These are phyloP conservation scores for Ganaspis brasiliensis DNA, from an alignment of 2,888 invertebrate species.

Conservation along the genomic window DNA sequence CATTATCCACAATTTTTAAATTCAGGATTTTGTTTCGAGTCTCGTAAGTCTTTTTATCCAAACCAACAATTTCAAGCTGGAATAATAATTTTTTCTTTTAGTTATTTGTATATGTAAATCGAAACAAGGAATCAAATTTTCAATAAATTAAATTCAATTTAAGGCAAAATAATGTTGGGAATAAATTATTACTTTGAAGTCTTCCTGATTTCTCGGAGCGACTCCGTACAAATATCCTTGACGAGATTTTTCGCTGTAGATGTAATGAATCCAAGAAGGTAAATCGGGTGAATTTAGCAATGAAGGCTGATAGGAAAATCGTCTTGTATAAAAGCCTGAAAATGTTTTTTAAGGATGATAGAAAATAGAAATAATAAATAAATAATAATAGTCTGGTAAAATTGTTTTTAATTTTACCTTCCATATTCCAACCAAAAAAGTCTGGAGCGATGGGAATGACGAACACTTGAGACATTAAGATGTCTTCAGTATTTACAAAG, in stretches of 20 bases:
- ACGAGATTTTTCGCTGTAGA: conserved; percentile 89
- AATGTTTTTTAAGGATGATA: not conserved
- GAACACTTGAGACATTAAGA: conserved; percentile 87
- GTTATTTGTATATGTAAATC: conserved; percentile 9
- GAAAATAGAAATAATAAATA: conserved; percentile 5
- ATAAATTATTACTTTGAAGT: conserved; percentile 81
- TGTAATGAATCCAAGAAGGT: conserved; percentile 92
- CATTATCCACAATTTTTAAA: conserved; percentile 85
- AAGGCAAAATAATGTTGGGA: no score
- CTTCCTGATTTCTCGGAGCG: conserved; percentile 85
- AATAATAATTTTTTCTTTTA: conserved; percentile 64
- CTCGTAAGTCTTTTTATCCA: conserved; percentile 90
- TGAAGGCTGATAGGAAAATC: conserved; percentile 89
- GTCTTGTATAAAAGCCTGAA: conserved; percentile 65
- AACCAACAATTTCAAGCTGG: conserved; percentile 88
- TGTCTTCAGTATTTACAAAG: conserved; percentile 50
- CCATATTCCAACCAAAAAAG: conserved; percentile 90
- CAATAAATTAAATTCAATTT: no score
- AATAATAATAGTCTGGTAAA: no score
- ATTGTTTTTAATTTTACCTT: conserved; percentile 81
- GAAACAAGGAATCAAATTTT: no score
- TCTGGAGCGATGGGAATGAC: conserved; percentile 89
- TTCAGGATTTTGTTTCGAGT: conserved; percentile 85
- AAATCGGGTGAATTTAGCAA: conserved; percentile 90
- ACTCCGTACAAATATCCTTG: conserved; percentile 93